Evolutionary conservation across 2,113 vertebrate genomes (phyloP).

Genomic region (Spilogale gracilis): DNA sequence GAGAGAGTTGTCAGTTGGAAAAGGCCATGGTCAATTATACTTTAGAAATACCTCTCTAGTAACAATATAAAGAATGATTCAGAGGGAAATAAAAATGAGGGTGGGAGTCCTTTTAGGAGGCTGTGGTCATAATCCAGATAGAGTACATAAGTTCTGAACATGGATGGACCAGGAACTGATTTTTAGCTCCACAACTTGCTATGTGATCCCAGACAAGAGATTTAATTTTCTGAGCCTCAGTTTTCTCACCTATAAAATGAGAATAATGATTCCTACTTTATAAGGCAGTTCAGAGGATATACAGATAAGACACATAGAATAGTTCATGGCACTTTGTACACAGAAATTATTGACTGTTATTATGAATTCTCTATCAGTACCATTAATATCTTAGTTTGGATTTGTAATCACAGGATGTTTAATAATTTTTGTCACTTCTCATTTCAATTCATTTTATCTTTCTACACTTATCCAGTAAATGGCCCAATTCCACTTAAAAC

Average conservation of each 20-base stretch:
- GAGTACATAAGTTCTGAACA: neutral
- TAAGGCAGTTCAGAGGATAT: neutral
- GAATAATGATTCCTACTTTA: constrained; percentile 6
- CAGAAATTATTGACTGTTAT: constrained; percentile 48
- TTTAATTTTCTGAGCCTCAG: constrained; percentile 40
- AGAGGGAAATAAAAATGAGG: neutral
- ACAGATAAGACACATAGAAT: neutral
- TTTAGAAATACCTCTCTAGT: constrained; percentile 34
- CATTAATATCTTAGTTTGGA: constrained; percentile 36
- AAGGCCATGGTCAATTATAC: neutral
- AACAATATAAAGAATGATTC: constrained; percentile 37
- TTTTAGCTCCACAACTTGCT: neutral
- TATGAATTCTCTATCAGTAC: constrained; percentile 42
- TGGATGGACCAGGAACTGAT: neutral
- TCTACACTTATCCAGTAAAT: neutral
- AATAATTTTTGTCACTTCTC: neutral
- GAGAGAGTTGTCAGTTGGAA: neutral
- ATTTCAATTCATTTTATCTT: constrained; percentile 17
- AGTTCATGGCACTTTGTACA: neutral
- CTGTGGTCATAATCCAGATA: neutral
- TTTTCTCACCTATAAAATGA: constrained; percentile 17
- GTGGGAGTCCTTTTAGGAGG: neutral
- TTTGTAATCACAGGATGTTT: constrained; percentile 38
- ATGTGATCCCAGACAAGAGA: neutral
- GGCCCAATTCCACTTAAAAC: neutral